These are phyloP conservation scores for Ectropis grisescens DNA, from an alignment of 1,140 invertebrate species.

Conservation along the genomic window DNA sequence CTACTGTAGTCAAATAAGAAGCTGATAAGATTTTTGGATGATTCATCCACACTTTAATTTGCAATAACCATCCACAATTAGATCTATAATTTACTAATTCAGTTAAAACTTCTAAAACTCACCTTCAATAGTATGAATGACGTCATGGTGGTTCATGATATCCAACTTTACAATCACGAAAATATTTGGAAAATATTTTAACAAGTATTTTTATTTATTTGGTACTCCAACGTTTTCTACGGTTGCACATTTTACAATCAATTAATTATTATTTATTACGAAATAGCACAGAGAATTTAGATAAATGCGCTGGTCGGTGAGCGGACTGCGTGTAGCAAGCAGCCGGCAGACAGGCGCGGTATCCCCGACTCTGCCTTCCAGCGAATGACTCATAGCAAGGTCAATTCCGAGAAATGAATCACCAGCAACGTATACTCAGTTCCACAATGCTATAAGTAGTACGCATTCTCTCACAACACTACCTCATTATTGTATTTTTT, in stretches of 20 bases:
- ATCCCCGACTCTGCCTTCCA: constrained; percentile 69
- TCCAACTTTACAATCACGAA: constrained; percentile 55
- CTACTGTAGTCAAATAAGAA: constrained; percentile 44
- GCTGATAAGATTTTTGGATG: constrained; percentile 38
- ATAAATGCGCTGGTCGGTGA: constrained; percentile 35
- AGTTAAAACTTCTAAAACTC: constrained; percentile 20
- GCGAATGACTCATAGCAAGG: constrained; percentile 70
- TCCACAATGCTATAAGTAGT: constrained; percentile 60
- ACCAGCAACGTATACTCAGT: constrained; percentile 49
- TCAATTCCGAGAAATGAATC: constrained; percentile 72
- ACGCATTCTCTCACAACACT: constrained; percentile 49
- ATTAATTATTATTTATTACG: too few species aligned
- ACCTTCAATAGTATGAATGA: constrained; percentile 68
- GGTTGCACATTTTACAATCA: too few species aligned
- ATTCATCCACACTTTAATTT: constrained; percentile 21
- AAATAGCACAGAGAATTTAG: constrained; percentile 21
- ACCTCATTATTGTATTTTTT: constrained; percentile 24
- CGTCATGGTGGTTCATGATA: constrained; percentile 70
- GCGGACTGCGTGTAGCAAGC: constrained; percentile 51
- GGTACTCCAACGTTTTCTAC: too few species aligned
- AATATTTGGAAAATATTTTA: constrained; percentile 40
- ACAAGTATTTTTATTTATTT: constrained; percentile 24
- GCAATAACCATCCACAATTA: too few species aligned
- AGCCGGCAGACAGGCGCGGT: constrained; percentile 65
- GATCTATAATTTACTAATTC: constrained; percentile 2